Conservation (phyloP, 2,888 invertebrate species). For the Callyntrura guangdongensis region DNA sequence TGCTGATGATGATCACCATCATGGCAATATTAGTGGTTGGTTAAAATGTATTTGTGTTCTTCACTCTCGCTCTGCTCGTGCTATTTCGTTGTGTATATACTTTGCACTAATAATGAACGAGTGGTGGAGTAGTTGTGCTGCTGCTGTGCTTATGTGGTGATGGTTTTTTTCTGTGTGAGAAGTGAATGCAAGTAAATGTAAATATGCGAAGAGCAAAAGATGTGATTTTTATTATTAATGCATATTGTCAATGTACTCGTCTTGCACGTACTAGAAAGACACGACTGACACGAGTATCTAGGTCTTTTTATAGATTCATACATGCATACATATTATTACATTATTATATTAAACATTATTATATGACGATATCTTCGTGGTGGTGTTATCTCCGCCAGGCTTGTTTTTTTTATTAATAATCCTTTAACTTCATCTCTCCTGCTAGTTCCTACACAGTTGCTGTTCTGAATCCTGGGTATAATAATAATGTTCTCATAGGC, state of each 20-base stretch:
- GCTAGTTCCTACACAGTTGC: no score
- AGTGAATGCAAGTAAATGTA: neutral
- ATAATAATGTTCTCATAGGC: no score
- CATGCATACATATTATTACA: no score
- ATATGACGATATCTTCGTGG: no score
- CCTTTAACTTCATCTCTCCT: no score
- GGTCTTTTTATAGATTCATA: conserved; percentile 30
- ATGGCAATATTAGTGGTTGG: neutral
- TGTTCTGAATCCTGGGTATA: no score
- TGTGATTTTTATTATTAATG: conserved; percentile 20
- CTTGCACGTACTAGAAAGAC: neutral
- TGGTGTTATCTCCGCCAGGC: no score
- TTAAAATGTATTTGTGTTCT: neutral
- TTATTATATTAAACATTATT: no score
- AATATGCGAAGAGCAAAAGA: conserved; percentile 2
- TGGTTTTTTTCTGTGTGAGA: neutral
- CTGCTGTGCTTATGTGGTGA: neutral
- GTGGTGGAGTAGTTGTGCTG: neutral
- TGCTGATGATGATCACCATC: neutral
- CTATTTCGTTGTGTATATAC: neutral
- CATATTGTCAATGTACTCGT: conserved; percentile 44
- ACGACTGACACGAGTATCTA: conserved; percentile 24
- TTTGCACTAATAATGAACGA: neutral
- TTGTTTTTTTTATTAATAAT: no score
- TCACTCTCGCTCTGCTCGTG: neutral